Base-by-base conservation (phyloP, 2,888 invertebrate species). In the Drosophila mimica region DNA sequence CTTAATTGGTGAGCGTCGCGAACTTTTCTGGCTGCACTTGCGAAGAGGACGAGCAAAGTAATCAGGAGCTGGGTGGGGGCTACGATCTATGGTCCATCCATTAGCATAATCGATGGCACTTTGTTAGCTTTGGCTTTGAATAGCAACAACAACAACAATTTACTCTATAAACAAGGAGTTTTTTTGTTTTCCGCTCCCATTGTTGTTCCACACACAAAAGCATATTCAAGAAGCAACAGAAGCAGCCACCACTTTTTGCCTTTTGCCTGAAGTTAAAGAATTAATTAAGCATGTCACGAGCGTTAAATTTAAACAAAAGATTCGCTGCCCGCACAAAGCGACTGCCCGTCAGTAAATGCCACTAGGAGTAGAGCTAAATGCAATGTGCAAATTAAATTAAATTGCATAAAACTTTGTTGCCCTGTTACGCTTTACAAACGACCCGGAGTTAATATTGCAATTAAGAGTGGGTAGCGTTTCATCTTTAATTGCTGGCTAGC, bases 231-330 rank as follows among this genome's bases (percentile, higher is more conserved):
- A 30, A 20, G 40, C 38, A 40, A n/a, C 38, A 43, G n/a, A n/a
- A n/a, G 20, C 17, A 4, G 17, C 59, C 58, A 33, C 28, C 31
- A 43, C 11, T 33, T 13, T 36, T 40, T n/a, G 34, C 13, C 30
- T 3, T 40, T 67, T 46, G 75, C 70, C 77, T 36, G 48, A 76
- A 80, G 84, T 75, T 84, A 86, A 86, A 70, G 73, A 90, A 83
- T 86, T 90, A 86, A 86, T 86, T 86, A 86, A 79, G 79, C 83
- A 81, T 86, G 78, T 89, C 86, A 86, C 78, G 61, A 74, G 88
- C 74, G 74, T 68, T 59, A 67, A 88, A 69, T 86, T 81, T 63
- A 70, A 88, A 90, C 90, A 89, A 85, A 84, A 86, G 83, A 65
- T 69, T 70, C 58, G 68, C 54, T 59, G 48, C 57, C 43, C 15